Base-by-base conservation (phyloP, 2,113 vertebrate species). In the Acrocephalus kingi region DNA sequence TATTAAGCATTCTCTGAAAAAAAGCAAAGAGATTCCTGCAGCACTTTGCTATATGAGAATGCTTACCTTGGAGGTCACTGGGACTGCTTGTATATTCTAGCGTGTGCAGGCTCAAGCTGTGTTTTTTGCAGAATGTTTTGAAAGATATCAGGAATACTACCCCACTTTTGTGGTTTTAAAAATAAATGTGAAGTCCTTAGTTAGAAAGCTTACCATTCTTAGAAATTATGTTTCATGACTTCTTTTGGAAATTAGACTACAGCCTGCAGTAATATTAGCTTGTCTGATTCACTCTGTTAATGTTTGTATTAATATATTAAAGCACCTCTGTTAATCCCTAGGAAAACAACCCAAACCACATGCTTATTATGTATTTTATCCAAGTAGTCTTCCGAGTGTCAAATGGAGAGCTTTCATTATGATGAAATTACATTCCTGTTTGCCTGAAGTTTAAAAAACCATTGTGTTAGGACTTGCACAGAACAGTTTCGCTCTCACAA, bases 21-120 rank as follows among this genome's bases (percentile, higher is more conserved):
- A 66, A 81, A 61, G 79, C 61, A 74, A 31, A 68, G 74, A 51
- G 45, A 74, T 74, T 74, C 64, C 68, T 92, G 72, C 83, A 72
- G 51, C 55, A 55, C 72, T 93, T 92, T 93, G 88, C 80, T 15
- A 2, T 56, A 23, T 18, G 86, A 78, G 90, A 87, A 79, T 72
- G 92, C 73, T 84, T 64, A 55, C 39, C 75, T 80, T 90, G 86
- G 92, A 95, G 83, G 92, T 92, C 92, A 71, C 46, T 72, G 76
- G 90, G 73, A 87, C 92, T 96, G 94, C 92, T 78, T 78, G n/a
- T 96, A 80, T 87, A 68, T 81, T 87, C 31, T 81, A 41, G 37
- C 12, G 14, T 93, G 74, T 72, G 73, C 76, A 89, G 77, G 54
- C 66, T 93, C 49, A 68, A 81, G 54, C 83, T 86, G 45, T 81